Percentiles rank a stretch among this genome's conserved stretches.
These are phyloP conservation scores for Microtus agrestis DNA, from an alignment of 2,797 vertebrate genomes.

Conservation along the genomic window DNA sequence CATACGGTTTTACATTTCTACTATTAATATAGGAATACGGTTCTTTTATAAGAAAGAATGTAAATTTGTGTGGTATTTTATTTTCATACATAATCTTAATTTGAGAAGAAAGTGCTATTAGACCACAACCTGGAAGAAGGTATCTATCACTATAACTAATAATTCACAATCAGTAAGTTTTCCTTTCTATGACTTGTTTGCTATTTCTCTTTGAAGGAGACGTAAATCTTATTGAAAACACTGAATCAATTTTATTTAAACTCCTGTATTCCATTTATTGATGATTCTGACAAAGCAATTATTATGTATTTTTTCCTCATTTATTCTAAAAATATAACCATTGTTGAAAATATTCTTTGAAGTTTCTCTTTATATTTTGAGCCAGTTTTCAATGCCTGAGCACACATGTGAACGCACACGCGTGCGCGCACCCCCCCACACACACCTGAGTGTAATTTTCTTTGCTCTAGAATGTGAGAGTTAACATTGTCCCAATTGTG, in stretches of 20 bases:
- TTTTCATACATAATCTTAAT: constrained; percentile 4
- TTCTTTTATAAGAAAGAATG: background rate
- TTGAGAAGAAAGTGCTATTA: background rate
- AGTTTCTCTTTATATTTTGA: background rate
- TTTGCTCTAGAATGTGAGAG: background rate
- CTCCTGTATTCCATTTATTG: background rate
- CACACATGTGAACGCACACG: no score
- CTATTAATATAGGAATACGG: background rate
- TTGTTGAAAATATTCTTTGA: constrained; percentile 31
- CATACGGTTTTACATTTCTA: background rate
- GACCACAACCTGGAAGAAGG: background rate
- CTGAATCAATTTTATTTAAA: background rate
- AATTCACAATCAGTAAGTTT: background rate
- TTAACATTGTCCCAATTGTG: background rate
- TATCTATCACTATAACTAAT: background rate
- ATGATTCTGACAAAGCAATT: constrained; percentile 59
- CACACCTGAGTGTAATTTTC: background rate
- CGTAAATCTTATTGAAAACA: constrained; percentile 57
- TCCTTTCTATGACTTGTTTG: constrained; percentile 8
- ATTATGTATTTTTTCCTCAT: background rate
- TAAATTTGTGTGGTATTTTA: background rate
- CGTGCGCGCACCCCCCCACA: background rate
- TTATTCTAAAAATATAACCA: constrained; percentile 13
- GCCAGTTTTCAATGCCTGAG: background rate
- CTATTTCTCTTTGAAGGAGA: constrained; percentile 29